Base-by-base conservation (phyloP, 2,888 invertebrate genomes). In the Chrysolina haemoptera region DNA sequence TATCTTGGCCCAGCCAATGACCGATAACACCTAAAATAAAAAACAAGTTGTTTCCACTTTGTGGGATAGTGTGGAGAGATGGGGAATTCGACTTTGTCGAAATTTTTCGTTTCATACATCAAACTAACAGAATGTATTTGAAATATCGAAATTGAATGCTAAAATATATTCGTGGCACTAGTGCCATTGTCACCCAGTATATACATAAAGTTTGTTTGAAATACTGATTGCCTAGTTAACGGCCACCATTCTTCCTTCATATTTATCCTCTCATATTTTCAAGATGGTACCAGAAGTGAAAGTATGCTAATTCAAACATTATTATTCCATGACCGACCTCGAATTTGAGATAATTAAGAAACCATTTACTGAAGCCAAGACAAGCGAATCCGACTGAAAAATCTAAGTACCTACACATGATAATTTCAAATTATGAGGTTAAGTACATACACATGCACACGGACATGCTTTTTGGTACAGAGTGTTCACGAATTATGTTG, bases 281-380 rank as follows among this genome's bases (percentile, higher is more conserved):
- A 14, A 48, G 69, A 68, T 67, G 46, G 69, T 59, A 64, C 43
- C 41, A 74, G 69, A 48, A 76, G 69, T 62, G 74, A 76, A 76
- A 76, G 76, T 76, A 76, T 76, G 76, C 74, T 76, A 76, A 76
- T 76, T 62, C 66, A 43, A 35, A 68, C 41, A 63, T 76, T 74
- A 74, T 74, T 74, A 76, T 76, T 76, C 76, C 10, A 62, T 66
- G 65, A 68, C 18, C 71, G 71, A 68, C 69, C 71, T 71, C 71
- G 68, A 65, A 75, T 62, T 69, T 69, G 11, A 66, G 71, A 59
- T 43, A 41, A 35, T 55, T 62, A 70, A 70, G 53, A 20, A 18
- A 53, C 20, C 53, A 6, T 53, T 53, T 53, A 53, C 53, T 20
- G 12, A 53, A 10, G 12, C 20, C 20, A 12, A 10, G 20, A 53